A percentile compares a stretch with the other conserved stretches of the same genome.
Conservation (phyloP, 2,888 invertebrate genomes). For the Zhengitettix transpicula region DNA sequence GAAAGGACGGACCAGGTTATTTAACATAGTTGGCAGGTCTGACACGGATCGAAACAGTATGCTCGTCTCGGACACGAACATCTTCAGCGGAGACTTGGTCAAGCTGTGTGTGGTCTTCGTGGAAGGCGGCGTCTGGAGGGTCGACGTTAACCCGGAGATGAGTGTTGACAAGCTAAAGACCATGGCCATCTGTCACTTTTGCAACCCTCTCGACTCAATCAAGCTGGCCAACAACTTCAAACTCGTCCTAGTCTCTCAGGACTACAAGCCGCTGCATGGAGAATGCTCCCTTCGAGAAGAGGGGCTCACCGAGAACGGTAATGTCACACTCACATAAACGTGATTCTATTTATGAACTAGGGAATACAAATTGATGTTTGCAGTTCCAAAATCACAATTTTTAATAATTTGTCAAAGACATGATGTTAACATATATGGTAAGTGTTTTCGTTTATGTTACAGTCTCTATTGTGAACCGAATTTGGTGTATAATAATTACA, state of each 20-base stretch:
- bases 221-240: conserved; percentile 22
- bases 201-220: conserved; percentile 22
- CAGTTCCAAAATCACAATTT: no score
- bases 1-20: conserved; percentile 20
- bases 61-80: conserved; percentile 23
- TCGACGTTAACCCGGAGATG: conserved; percentile 21
- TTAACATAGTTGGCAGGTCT: conserved; percentile 5
- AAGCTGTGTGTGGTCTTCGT: conserved; percentile 23
- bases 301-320: conserved; percentile 24
- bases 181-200: conserved; percentile 23
- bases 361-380: no score
- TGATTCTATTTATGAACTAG: no score
- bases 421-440: no score
- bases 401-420: no score
- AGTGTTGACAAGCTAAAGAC: conserved; percentile 26
- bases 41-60: conserved; percentile 14
- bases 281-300: conserved; percentile 21
- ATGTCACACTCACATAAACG: no score
- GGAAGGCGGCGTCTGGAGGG: conserved; percentile 21
- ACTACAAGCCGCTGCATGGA: conserved; percentile 22
- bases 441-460: no score
- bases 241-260: conserved; percentile 19
- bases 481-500: no score
- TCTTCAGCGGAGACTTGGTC: conserved; percentile 5
- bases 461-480: no score